phyloP scores from a whole-genome alignment of 2,888 invertebrate genomes.

The Ischnus inquisitorius region DNA sequence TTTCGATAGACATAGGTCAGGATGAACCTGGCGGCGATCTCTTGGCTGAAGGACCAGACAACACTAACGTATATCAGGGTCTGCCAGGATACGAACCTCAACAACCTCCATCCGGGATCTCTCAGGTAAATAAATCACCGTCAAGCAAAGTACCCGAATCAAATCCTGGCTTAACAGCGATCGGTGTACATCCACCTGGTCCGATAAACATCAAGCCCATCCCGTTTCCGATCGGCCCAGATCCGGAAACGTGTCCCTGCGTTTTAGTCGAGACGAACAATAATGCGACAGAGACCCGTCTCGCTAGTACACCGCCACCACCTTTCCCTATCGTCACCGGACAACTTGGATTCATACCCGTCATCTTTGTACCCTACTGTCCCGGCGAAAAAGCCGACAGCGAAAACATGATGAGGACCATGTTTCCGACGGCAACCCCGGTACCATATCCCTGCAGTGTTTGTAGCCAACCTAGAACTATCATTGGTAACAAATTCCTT shows the following conservation, averaged over 20 bases:
- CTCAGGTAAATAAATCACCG: slow-evolving; percentile 72
- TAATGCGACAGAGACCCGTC: slow-evolving; percentile 77
- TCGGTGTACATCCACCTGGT: slow-evolving; percentile 86
- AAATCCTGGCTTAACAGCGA: slow-evolving; percentile 83
- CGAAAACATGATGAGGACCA: slow-evolving; percentile 85
- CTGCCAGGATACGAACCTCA: slow-evolving; percentile 18
- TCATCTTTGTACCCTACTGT: slow-evolving; percentile 90
- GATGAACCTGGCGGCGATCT: background rate
- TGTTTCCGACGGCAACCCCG: slow-evolving; percentile 88
- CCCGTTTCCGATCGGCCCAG: slow-evolving; percentile 88
- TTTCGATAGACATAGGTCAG: slow-evolving; percentile 18
- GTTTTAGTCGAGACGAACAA: slow-evolving; percentile 87
- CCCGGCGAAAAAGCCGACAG: slow-evolving; percentile 86
- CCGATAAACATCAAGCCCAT: slow-evolving; percentile 87
- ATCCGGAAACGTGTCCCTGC: slow-evolving; percentile 89
- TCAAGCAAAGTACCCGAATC: slow-evolving; percentile 55
- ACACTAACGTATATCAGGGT: slow-evolving; percentile 18
- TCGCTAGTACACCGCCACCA: slow-evolving; percentile 34
- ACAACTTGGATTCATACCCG: slow-evolving; percentile 89
- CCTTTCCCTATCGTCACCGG: slow-evolving; percentile 76
- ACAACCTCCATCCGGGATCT: slow-evolving; percentile 66
- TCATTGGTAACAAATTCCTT: slow-evolving; percentile 71
- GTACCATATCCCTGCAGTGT: slow-evolving; percentile 89
- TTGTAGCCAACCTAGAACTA: slow-evolving; percentile 83
- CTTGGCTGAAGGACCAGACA: slow-evolving; percentile 30